Evolutionary conservation across 2,888 invertebrate genomes (phyloP).

Genomic region (Polydrusus cervinus): DNA sequence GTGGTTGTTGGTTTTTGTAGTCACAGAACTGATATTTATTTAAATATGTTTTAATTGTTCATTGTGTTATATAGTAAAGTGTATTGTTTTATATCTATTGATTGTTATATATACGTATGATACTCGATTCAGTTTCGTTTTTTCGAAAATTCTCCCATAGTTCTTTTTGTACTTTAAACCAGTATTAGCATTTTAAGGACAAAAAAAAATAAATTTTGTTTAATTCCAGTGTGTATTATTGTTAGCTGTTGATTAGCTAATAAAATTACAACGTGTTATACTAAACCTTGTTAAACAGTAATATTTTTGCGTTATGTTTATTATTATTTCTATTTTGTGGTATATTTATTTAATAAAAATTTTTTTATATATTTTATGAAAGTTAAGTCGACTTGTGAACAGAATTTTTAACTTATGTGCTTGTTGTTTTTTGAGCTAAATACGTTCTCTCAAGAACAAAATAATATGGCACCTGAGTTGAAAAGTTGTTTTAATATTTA

Average conservation of each 20-base stretch:
- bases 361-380: no score
- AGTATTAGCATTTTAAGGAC: conserved; percentile 69
- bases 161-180: conserved; percentile 70
- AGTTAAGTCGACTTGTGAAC: no score
- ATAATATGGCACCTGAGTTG: no score
- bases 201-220: conserved; percentile 68
- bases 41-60: conserved; percentile 60
- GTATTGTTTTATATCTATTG: conserved; percentile 64
- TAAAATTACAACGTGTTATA: no score
- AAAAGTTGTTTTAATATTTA: no score
- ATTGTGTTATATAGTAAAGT: conserved; percentile 49
- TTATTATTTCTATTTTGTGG: no score
- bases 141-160: conserved; percentile 63
- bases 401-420: no score
- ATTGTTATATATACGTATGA: conserved; percentile 65
- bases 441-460: no score
- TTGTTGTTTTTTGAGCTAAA: no score
- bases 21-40: conserved; percentile 65
- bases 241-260: not conserved
- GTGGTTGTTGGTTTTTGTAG: conserved; percentile 55
- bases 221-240: conserved; percentile 45
- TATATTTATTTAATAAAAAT: no score
- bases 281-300: no score
- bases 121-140: conserved; percentile 65
- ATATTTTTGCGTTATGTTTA: no score